Conservation (phyloP, 1,140 invertebrate genomes). For the Tetramorium parvispinum region DNA sequence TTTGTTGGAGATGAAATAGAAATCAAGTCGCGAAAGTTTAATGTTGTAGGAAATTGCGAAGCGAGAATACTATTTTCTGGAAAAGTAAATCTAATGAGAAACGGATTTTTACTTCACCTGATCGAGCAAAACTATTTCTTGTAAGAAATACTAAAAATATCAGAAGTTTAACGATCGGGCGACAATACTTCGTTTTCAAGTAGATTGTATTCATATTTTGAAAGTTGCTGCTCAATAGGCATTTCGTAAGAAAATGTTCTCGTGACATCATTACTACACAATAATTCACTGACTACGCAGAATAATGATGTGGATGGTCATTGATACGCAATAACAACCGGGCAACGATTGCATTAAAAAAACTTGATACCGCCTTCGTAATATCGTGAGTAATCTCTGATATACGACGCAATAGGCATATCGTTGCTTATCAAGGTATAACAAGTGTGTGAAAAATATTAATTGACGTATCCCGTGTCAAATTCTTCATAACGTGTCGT, state of each 20-base stretch:
- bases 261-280: conserved; percentile 49
- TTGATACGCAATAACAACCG: neutral
- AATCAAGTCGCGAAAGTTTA: neutral
- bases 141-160: neutral
- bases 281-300: conserved; percentile 63
- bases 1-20: neutral
- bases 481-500: neutral
- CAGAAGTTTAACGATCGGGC: neutral
- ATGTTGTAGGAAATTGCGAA: neutral
- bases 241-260: conserved; percentile 60
- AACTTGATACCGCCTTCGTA: conserved; percentile 24
- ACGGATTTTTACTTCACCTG: neutral
- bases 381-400: neutral
- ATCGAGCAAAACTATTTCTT: neutral
- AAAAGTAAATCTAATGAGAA: neutral
- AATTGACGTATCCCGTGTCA: neutral
- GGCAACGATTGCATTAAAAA: conserved; percentile 10
- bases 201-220: neutral
- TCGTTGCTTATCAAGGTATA: neutral
- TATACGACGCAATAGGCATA: neutral
- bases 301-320: conserved; percentile 37
- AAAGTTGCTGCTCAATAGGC: neutral
- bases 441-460: neutral
- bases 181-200: neutral
- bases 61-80: neutral